phyloP scores from a whole-genome alignment of 2,888 invertebrate species.

The Ornithoptera alexandrae region DNA sequence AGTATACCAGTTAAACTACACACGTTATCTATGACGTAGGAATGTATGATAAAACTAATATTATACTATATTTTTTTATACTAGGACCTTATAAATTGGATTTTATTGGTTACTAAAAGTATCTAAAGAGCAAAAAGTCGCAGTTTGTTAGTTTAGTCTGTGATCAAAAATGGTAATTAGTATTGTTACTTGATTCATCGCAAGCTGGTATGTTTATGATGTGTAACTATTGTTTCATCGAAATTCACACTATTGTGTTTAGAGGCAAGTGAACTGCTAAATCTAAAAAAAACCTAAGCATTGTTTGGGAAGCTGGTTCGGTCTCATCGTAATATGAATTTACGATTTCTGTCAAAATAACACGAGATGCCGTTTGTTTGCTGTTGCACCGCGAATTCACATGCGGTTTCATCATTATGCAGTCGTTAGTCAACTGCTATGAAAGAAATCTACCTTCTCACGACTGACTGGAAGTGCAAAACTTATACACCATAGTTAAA shows the following conservation, averaged over 20 bases:
- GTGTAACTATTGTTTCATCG: conserved; percentile 23
- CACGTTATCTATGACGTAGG: too few species aligned
- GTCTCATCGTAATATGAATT: conserved; percentile 14
- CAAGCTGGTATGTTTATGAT: conserved; percentile 1
- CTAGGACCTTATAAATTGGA: too few species aligned
- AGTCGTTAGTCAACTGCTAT: conserved; percentile 53
- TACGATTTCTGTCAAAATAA: conserved; percentile 27
- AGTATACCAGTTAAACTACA: too few species aligned
- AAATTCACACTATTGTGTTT: conserved; percentile 29
- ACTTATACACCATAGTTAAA: conserved; percentile 8
- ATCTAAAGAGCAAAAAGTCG: too few species aligned
- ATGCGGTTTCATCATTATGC: conserved; percentile 48
- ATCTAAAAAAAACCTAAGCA: conserved; percentile 23
- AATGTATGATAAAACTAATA: too few species aligned
- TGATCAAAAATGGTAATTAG: conserved; percentile 14
- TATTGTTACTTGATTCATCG: conserved; percentile 6
- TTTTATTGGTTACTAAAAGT: too few species aligned
- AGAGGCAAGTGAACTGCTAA: conserved; percentile 10
- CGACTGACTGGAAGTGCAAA: conserved; percentile 15
- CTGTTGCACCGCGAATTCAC: conserved; percentile 44
- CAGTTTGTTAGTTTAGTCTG: not conserved
- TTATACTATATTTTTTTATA: too few species aligned
- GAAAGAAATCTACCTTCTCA: conserved; percentile 27
- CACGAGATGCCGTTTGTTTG: conserved; percentile 22
- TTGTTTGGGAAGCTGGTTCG: conserved; percentile 16